Conservation (phyloP, 2,797 vertebrate species). For the Aphelocoma californica region DNA sequence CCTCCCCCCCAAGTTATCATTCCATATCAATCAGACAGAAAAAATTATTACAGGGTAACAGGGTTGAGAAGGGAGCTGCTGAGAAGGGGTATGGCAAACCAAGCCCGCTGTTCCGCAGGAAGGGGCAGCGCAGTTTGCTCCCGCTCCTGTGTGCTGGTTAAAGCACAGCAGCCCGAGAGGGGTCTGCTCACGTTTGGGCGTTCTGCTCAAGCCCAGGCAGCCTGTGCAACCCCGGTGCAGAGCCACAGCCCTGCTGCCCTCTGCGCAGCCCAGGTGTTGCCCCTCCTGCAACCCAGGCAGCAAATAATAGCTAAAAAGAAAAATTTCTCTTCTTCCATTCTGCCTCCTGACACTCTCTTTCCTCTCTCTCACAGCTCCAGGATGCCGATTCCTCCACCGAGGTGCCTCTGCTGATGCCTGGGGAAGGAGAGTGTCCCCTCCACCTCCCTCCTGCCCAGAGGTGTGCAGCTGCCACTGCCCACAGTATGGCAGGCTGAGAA, state of each 20-base stretch:
- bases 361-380: not conserved
- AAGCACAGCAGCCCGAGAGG: not conserved
- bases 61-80: not conserved
- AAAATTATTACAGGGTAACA: not conserved
- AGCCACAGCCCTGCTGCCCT: not conserved
- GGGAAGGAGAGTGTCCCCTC: not conserved
- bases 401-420: not conserved
- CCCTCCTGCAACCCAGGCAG: not conserved
- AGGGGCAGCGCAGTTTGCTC: not conserved
- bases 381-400: rapidly evolving
- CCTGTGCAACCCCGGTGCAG: not conserved
- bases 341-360: not conserved
- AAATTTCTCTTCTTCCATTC: not conserved
- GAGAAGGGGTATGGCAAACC: not conserved
- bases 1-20: not conserved
- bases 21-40: not conserved
- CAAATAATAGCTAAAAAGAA: not conserved
- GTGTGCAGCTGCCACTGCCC: not conserved
- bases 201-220: not conserved
- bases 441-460: not conserved
- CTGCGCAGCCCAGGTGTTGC: not conserved
- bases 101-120: not conserved
- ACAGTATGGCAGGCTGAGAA: not conserved
- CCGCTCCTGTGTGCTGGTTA: not conserved
- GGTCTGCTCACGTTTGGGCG: not conserved